Percentiles rank a stretch among this genome's conserved stretches.
Conservation (phyloP, 2,888 invertebrate species). For the Temnothorax rugatulus region DNA sequence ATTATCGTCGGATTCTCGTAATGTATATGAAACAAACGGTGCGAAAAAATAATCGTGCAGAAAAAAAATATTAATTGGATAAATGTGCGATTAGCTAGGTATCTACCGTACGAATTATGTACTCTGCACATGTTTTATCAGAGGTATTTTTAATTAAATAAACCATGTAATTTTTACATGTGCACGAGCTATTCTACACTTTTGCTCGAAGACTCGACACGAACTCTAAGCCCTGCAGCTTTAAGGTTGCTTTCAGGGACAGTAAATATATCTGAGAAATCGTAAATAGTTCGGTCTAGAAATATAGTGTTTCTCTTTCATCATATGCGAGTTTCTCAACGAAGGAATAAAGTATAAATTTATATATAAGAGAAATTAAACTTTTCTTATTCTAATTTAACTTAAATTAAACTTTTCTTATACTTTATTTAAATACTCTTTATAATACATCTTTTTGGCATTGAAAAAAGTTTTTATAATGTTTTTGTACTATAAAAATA, state of each 20-base stretch:
- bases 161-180: neutral
- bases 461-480: neutral
- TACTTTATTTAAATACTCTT: neutral
- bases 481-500: constrained; percentile 1
- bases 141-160: neutral
- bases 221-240: constrained; percentile 77
- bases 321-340: neutral
- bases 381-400: no score
- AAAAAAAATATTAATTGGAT: neutral
- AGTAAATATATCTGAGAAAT: constrained; percentile 11
- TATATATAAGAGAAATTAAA: neutral
- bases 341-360: neutral
- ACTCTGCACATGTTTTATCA: neutral
- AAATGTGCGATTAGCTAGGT: neutral
- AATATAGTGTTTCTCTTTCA: neutral
- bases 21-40: neutral
- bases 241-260: constrained; percentile 78
- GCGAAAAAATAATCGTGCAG: neutral
- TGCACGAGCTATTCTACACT: constrained; percentile 72
- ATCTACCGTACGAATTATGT: neutral
- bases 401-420: no score
- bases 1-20: neutral
- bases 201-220: constrained; percentile 74
- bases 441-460: neutral
- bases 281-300: neutral